Base-by-base conservation (phyloP, 2,113 vertebrate species). In the Uropsilus gracilis region DNA sequence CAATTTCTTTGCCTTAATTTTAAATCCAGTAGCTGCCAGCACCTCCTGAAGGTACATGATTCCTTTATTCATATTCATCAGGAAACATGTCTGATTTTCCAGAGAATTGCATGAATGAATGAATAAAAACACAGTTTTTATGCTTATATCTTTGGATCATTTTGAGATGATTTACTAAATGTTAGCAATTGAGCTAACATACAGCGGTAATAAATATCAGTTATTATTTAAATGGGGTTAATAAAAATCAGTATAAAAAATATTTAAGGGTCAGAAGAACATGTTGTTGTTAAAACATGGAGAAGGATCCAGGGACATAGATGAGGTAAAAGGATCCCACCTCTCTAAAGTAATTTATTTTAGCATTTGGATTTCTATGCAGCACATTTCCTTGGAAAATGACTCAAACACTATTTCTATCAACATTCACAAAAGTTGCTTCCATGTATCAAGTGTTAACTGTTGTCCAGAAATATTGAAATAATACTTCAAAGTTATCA, bases 271-370 rank as follows among this genome's bases (percentile, higher is more conserved):
- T 88, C 39, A 91, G 11, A 94, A 26, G 6, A 84, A 14, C 24
- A 42, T 48, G 9, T 86, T 91, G 28, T 81, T 94, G 93, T n/a
- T 91, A 93, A 93, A 93, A 66, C 83, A 86, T 46, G 28, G 61
- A 86, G n/a, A 91, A 50, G 77, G 17, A 8, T 50, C 22, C 39
- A 93, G 55, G 53, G 82, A 85, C 53, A 75, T 37, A 89, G 77
- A 76, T 81, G 64, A 66, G 9, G 20, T 69, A 14, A 53, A 89
- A 53, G 78, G 34, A 12, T 50, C 69, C 20, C 68, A 76, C 17
- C n/a, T 86, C n/a, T 90, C 69, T 72, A 75, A 80, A 89, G 28
- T 83, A 71, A 96, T 95, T 94, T 80, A 90, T 84, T 86, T 93
- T 20, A 55, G 5, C 53, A 55, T 20, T 17, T 55, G 20, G 53